Conservation (phyloP, 2,888 invertebrate genomes). For the Achlya flavicornis region DNA sequence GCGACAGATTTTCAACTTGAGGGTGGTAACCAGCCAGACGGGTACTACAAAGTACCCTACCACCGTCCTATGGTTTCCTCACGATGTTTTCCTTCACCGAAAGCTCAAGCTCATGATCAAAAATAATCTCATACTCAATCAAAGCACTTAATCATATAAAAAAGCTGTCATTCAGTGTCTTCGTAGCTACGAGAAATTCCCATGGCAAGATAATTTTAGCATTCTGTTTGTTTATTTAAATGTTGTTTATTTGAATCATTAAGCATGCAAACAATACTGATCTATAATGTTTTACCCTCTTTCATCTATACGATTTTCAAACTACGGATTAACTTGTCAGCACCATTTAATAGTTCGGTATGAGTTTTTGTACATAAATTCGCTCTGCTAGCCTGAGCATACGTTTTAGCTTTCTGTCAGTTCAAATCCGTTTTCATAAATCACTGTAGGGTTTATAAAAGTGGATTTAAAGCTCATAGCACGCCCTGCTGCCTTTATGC, state of each 20-base stretch:
- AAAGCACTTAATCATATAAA: too few species aligned
- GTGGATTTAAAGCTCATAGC: conserved; percentile 4
- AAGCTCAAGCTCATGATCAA: too few species aligned
- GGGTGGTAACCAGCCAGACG: too few species aligned
- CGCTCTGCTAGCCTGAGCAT: not conserved
- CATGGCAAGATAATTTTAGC: not conserved
- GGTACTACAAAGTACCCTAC: too few species aligned
- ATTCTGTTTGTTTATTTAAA: too few species aligned
- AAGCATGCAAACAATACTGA: not conserved
- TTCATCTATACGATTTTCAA: not conserved
- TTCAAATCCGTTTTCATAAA: conserved; percentile 1
- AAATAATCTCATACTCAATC: too few species aligned
- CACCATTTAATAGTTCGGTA: too few species aligned
- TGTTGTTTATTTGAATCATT: not conserved
- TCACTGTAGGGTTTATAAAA: conserved; percentile 1
- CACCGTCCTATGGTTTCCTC: too few species aligned
- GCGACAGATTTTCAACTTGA: too few species aligned
- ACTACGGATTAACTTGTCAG: too few species aligned
- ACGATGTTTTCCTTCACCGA: too few species aligned
- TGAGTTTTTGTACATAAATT: too few species aligned
- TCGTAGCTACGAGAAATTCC: not conserved
- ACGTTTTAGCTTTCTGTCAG: not conserved
- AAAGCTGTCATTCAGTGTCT: not conserved
- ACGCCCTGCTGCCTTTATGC: conserved; percentile 5
- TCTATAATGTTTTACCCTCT: not conserved